Conservation (phyloP, 2,113 vertebrate genomes). For the Mastomys natalensis region DNA sequence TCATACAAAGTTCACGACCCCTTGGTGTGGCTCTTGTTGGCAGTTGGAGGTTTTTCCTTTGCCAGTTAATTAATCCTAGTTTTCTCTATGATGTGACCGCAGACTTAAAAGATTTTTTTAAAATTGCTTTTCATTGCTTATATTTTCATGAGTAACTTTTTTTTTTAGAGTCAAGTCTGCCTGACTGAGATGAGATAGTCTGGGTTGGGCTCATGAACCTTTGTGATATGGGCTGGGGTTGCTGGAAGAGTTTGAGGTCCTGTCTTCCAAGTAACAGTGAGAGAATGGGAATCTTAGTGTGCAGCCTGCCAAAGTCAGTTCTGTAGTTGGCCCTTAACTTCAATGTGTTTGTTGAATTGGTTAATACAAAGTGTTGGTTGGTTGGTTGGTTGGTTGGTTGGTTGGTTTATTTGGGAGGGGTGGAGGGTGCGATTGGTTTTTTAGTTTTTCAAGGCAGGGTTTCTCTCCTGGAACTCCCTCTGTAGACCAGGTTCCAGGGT, state of each 20-base stretch:
- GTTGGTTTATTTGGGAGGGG: too few relatives aligned
- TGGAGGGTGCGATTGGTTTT: neutral
- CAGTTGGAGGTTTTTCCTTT: neutral
- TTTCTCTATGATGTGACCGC: conserved; percentile 1
- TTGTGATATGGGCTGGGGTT: neutral
- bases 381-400: too few relatives aligned
- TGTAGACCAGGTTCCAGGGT: neutral
- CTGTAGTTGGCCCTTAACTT: neutral
- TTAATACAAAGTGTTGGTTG: neutral
- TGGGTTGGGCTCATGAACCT: neutral
- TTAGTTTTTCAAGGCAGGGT: neutral
- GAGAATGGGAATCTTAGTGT: neutral
- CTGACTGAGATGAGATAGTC: neutral
- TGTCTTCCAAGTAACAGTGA: neutral
- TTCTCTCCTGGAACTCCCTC: neutral
- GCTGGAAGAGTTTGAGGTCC: neutral
- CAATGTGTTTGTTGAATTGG: too few relatives aligned
- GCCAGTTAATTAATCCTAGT: conserved; percentile 1
- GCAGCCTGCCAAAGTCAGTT: neutral
- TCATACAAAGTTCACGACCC: neutral
- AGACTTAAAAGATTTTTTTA: conserved; percentile 24
- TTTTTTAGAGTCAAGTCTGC: neutral
- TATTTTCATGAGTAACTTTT: conserved; percentile 5
- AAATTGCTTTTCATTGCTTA: conserved; percentile 16
- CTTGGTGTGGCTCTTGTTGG: neutral